Percentiles rank a stretch among this genome's conserved stretches.
Conservation (phyloP, 1,140 invertebrate genomes). For the Phocides pigmalion region DNA sequence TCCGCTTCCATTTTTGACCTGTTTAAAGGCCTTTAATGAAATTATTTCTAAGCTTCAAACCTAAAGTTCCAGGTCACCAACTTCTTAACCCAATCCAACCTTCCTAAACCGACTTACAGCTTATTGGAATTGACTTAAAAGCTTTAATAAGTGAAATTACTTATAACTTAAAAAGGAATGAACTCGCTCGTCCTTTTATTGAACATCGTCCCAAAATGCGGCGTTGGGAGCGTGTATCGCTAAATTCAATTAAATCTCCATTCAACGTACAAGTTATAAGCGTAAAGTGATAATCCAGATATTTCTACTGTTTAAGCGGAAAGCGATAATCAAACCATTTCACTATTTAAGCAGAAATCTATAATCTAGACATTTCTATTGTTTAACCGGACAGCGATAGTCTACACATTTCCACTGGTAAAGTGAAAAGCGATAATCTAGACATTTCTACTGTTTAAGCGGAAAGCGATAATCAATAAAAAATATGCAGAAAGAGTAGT, state of each 20-base stretch:
- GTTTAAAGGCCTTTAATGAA: too few relatives aligned
- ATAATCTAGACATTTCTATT: too few relatives aligned
- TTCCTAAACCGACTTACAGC: background rate
- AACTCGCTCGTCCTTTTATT: conserved; percentile 6
- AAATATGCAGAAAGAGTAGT: too few relatives aligned
- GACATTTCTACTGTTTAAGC: background rate
- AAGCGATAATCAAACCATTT: too few relatives aligned
- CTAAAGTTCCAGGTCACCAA: background rate
- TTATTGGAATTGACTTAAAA: conserved; percentile 10
- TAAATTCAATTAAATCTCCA: conserved; percentile 67
- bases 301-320: background rate
- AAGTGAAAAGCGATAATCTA: conserved; percentile 16
- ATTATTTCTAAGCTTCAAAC: too few relatives aligned
- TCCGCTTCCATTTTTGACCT: too few relatives aligned
- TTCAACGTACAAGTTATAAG: conserved; percentile 37
- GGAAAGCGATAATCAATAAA: too few relatives aligned
- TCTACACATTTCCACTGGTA: too few relatives aligned
- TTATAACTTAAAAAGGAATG: conserved; percentile 24
- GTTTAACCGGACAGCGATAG: too few relatives aligned
- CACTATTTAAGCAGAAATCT: too few relatives aligned
- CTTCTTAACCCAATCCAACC: background rate
- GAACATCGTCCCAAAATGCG: conserved; percentile 36
- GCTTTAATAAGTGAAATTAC: conserved; percentile 21
- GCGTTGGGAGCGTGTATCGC: conserved; percentile 53
- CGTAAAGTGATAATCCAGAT: background rate